Base-by-base conservation (phyloP, 2,113 vertebrate species). In the Callipepla squamata region DNA sequence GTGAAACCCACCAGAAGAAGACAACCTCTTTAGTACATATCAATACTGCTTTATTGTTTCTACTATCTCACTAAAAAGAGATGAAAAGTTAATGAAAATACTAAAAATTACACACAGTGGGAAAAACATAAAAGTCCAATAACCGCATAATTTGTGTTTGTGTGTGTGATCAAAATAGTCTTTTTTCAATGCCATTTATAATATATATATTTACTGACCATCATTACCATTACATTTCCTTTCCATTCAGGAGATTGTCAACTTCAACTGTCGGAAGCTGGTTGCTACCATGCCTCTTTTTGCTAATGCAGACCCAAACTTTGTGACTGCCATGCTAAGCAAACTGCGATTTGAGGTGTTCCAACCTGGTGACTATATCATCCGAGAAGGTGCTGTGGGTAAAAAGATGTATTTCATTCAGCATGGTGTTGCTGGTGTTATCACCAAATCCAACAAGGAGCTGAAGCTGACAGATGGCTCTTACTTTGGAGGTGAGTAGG, bases 381-480 rank as follows among this genome's bases (percentile, higher is more conserved):
- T 99, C 82, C 98, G 99, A 66, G 99, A 99, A 96, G 99, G 99
- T 40, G 99, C 99, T 0, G 98, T 99, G 18, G 99, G 99, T 44
- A 99, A 99, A 97, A 99, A 99, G 98, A 99, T 99, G 99, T 99
- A 99, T 95, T 99, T 99, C 91, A 99, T 99, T 89, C 99, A 99
- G 80, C 99, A 99, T 0, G 99, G 99, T 2, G 99, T 99, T 19
- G 99, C 98, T 18, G 99, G 99, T 53, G 99, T 99, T 97, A 99
- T 99, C 97, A 99, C 99, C 73, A 99, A 99, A 94, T 98, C 98
- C 96, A 99, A 98, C 96, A 99, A 99, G 92, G 99, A 99, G 95
- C 99, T 99, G 98, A 99, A 99, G 95, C 97, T 99, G 84, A 99
- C 99, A 3, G 99, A 99, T 61, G 99, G 99, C 45, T 99, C 99